Percentiles rank a stretch among this genome's conserved stretches.
Conservation (phyloP, 2,888 invertebrate genomes). For the Cantharis rufa region DNA sequence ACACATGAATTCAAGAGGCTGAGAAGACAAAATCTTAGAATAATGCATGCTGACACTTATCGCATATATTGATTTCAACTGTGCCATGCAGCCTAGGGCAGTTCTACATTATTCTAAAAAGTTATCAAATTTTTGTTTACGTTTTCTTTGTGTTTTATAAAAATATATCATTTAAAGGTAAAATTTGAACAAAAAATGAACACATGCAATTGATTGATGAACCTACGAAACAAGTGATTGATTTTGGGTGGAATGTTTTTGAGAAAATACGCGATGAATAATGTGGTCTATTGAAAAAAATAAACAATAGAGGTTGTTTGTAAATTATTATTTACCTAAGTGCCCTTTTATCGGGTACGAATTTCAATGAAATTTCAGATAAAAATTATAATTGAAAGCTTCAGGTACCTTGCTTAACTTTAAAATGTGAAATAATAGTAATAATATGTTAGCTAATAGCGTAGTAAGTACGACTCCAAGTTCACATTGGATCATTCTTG, state of each 20-base stretch:
- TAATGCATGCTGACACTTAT: neutral
- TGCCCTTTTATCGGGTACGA: neutral
- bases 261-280: neutral
- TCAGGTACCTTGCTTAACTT: too few relatives aligned
- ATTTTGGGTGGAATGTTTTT: neutral
- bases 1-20: constrained; percentile 7
- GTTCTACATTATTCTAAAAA: neutral
- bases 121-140: neutral
- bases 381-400: neutral
- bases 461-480: too few relatives aligned
- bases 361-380: neutral
- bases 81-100: neutral
- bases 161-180: neutral
- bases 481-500: too few relatives aligned
- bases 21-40: neutral
- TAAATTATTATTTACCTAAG: neutral
- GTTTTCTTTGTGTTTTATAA: neutral
- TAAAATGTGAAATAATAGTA: too few relatives aligned
- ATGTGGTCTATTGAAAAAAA: neutral
- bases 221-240: neutral
- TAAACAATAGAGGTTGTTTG: neutral
- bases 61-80: neutral
- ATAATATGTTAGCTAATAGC: too few relatives aligned
- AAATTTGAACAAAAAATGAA: neutral
- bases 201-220: neutral